phyloP scores from a whole-genome alignment of 2,888 invertebrate species.

The Cheilosia impressa region DNA sequence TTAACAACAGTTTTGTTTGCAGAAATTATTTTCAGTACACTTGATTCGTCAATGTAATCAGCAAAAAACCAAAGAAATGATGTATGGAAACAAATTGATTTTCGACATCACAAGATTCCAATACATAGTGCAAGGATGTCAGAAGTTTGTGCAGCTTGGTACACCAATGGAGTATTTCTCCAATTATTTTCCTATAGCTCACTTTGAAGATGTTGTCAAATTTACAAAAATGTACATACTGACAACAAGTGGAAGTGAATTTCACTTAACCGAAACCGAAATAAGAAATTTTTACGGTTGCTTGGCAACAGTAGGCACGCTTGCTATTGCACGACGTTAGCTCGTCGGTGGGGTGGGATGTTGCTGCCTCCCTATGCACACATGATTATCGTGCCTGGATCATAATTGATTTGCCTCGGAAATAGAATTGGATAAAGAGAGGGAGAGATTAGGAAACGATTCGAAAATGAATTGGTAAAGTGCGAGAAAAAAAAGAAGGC shows the following conservation, averaged over 20 bases:
- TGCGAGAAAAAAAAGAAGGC: no score
- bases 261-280: neutral
- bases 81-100: conserved; percentile 8
- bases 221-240: conserved; percentile 16
- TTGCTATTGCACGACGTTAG: no score
- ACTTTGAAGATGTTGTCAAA: neutral
- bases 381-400: no score
- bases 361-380: no score
- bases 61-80: conserved; percentile 5
- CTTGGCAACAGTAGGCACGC: neutral
- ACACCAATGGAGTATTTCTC: conserved; percentile 18
- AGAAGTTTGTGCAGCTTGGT: conserved; percentile 8
- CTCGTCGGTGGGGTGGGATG: no score
- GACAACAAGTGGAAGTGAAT: conserved; percentile 16
- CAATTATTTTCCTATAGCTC: conserved; percentile 8
- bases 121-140: conserved; percentile 15
- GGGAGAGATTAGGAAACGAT: no score
- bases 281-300: conserved; percentile 23
- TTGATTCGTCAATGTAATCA: conserved; percentile 7
- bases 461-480: no score
- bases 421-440: no score
- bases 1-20: neutral
- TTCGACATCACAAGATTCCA: conserved; percentile 5
- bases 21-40: conserved; percentile 8
- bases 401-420: no score